phyloP scores from a whole-genome alignment of 2,113 vertebrate species.

The Porphyrio hochstetteri region DNA sequence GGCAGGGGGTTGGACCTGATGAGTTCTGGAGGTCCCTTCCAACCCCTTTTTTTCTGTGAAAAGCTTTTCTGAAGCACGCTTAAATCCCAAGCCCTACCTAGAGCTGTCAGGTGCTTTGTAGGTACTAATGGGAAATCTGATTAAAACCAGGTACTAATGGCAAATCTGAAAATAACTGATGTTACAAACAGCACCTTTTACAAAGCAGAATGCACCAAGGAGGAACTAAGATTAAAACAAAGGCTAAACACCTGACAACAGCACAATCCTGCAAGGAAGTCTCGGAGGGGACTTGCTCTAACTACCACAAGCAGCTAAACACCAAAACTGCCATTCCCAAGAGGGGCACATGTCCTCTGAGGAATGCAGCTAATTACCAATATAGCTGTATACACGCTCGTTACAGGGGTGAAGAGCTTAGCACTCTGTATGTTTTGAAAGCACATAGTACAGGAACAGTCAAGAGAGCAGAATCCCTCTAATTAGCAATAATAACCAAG shows the following conservation, averaged over 20 bases:
- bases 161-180: not conserved
- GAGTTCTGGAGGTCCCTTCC: too few relatives aligned
- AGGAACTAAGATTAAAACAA: not conserved
- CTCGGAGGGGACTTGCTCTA: not conserved
- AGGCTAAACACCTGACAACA: not conserved
- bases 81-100: not conserved
- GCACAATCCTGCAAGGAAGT: not conserved
- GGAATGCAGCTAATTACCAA: not conserved
- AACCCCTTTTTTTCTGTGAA: not conserved
- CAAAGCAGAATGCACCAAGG: not conserved
- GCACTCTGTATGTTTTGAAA: not conserved
- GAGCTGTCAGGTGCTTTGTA: not conserved
- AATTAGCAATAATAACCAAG: not conserved
- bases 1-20: too few relatives aligned
- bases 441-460: not conserved
- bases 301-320: not conserved
- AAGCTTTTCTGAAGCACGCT: not conserved
- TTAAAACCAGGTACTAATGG: not conserved
- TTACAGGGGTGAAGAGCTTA: not conserved
- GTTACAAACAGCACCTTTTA: not conserved
- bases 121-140: not conserved
- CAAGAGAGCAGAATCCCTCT: not conserved
- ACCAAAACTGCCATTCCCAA: not conserved
- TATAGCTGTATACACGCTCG: accelerated
- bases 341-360: not conserved